phyloP scores from a whole-genome alignment of 2,888 invertebrate genomes.

The Molorchus minor region DNA sequence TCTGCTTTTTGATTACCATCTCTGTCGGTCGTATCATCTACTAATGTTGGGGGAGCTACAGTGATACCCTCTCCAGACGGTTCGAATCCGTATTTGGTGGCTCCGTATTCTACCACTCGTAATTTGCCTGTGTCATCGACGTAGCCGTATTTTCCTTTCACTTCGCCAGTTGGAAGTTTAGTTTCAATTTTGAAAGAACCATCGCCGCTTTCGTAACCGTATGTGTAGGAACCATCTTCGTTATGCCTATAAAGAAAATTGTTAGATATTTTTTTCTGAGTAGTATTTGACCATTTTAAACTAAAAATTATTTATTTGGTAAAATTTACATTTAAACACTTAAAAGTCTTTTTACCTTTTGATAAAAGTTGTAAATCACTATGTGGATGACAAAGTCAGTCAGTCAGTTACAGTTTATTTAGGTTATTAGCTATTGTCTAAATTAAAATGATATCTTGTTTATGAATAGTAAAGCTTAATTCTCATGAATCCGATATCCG shows the following conservation, averaged over 20 bases:
- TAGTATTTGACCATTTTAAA: too few relatives aligned
- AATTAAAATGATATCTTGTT: too few relatives aligned
- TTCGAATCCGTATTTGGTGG: constrained; percentile 87
- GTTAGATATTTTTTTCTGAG: too few relatives aligned
- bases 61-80: constrained; percentile 88
- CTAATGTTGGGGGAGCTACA: constrained; percentile 73
- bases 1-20: constrained; percentile 54
- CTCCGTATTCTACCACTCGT: constrained; percentile 88
- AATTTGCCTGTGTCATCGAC: constrained; percentile 84
- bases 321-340: too few relatives aligned
- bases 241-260: constrained; percentile 75
- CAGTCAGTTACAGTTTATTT: too few relatives aligned
- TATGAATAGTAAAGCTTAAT: too few relatives aligned
- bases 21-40: constrained; percentile 66
- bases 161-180: constrained; percentile 81
- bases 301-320: too few relatives aligned
- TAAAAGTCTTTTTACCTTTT: too few relatives aligned
- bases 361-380: too few relatives aligned
- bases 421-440: too few relatives aligned
- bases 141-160: constrained; percentile 91
- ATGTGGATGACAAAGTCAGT: too few relatives aligned
- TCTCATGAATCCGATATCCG: too few relatives aligned
- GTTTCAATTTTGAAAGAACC: constrained; percentile 92
- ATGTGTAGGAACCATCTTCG: constrained; percentile 90
- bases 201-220: constrained; percentile 88